Evolutionary conservation across 1,140 invertebrate genomes (phyloP), one percentile per base, ranked within the genome.

Genomic region (Apis cerana): DNA sequence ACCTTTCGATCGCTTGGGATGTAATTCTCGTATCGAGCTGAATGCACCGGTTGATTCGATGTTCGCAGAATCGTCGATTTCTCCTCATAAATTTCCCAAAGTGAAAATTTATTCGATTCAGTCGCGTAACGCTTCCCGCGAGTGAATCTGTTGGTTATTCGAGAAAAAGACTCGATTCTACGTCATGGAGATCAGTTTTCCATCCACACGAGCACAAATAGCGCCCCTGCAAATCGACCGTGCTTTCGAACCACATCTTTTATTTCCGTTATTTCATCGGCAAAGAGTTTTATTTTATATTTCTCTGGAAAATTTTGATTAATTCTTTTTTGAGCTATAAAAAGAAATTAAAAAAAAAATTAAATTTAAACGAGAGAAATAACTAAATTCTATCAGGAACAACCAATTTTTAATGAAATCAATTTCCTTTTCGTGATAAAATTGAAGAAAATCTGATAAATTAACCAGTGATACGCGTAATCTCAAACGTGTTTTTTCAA

Each of bases 21-120:
- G 15, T 71, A 71, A 71, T 71, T 71, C 17, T 23, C 27, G 10
- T 15, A 23, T 52, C 69, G 27, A 27, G 61, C 48, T 27, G 50
- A 71, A 23, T 15, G 69, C 15, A 52, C 15, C 48, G 13, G 21
- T 52, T n/a, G 33, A 48, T 69, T 68, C 21, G 27, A 10, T 10
- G n/a, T 17, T 12, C 15, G 50, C 27, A 27, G 69, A 71, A 71
- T 71, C 48, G 69, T 54, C 50, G 69, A 54, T 71, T 71, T 71
- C 33, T 52, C 50, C 17, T 54, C 69, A 27, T 71, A 71, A 71
- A 71, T 54, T 71, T 54, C 9, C 15, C 23, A 71, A 54, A 71
- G 50, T 52, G 61, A 54, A 52, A 76, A 76, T 76, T 65, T 65
- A 76, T 64, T 76, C 74, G 59, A 48, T 33, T 54, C 19, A 15